Evolutionary conservation across 2,888 invertebrate genomes (phyloP).

Genomic region (Aproaerema taeniolella): DNA sequence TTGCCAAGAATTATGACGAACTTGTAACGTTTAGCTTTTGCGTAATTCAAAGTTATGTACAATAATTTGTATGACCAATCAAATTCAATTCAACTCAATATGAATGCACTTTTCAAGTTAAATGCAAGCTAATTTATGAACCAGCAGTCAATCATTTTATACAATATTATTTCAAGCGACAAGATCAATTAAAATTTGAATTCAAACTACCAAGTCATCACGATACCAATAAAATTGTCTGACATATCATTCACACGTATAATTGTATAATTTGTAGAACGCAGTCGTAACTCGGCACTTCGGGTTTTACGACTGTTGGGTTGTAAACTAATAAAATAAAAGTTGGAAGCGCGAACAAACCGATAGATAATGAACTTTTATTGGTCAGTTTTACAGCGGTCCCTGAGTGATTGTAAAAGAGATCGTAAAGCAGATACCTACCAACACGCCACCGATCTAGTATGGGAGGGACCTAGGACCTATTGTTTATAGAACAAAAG

Average conservation of each 20-base stretch:
- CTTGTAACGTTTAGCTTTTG: too few relatives aligned
- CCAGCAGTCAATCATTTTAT: too few relatives aligned
- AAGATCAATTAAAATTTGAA: conserved; percentile 6
- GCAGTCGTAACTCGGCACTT: conserved; percentile 20
- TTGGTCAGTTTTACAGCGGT: conserved; percentile 74
- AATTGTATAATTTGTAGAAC: conserved; percentile 15
- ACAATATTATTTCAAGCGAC: conserved; percentile 3
- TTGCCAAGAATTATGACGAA: too few relatives aligned
- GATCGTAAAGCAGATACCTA: conserved; percentile 35
- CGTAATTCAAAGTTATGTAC: too few relatives aligned
- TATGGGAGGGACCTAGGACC: conserved; percentile 13
- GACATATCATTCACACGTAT: conserved; percentile 12
- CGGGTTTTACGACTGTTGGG: conserved; percentile 51
- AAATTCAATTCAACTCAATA: too few relatives aligned
- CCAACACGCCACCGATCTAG: conserved; percentile 33
- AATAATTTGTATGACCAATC: too few relatives aligned
- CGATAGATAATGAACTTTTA: conserved; percentile 77
- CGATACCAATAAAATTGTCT: conserved; percentile 10
- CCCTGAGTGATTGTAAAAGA: conserved; percentile 64
- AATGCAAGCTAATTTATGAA: too few relatives aligned
- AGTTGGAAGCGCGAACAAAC: conserved; percentile 71
- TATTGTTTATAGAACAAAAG: conserved; percentile 28
- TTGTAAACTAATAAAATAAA: conserved; percentile 72
- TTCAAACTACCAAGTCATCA: conserved; percentile 8
- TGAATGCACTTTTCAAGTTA: too few relatives aligned